Evolutionary conservation across 1,140 invertebrate genomes (phyloP).

Genomic region (Portunus trituberculatus): DNA sequence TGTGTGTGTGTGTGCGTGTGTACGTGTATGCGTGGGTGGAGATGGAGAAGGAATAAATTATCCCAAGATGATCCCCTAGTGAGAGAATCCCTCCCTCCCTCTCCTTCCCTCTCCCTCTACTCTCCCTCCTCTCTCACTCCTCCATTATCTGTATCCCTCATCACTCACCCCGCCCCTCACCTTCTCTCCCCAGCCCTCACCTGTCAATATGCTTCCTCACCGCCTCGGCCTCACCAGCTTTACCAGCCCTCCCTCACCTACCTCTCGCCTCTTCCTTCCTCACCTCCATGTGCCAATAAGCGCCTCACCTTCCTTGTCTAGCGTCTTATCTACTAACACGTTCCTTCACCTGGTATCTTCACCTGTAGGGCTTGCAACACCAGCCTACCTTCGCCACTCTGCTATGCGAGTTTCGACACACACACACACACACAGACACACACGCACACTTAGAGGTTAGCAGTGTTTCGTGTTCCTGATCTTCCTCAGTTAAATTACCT

Average conservation of each 20-base stretch:
- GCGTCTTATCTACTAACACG: background rate
- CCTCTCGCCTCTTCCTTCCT: background rate
- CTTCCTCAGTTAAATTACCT: no score
- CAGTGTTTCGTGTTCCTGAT: no score
- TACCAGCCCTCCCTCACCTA: background rate
- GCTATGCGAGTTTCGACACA: no score
- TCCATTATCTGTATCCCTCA: background rate
- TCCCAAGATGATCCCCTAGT: background rate
- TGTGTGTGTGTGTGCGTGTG: no score
- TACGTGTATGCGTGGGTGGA: no score
- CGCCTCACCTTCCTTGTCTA: background rate
- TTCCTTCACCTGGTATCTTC: background rate
- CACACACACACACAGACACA: no score
- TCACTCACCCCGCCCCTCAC: background rate
- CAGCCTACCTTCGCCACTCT: no score
- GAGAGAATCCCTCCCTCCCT: background rate
- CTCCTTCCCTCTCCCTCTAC: background rate
- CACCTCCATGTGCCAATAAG: constrained; percentile 1
- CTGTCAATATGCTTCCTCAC: background rate
- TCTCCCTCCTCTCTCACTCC: background rate
- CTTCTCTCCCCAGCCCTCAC: background rate
- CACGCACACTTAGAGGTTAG: no score
- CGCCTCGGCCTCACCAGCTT: background rate
- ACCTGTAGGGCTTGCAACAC: background rate
- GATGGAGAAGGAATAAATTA: background rate